phyloP scores from a whole-genome alignment of 1,140 invertebrate species.

The Drosophila persimilis region DNA sequence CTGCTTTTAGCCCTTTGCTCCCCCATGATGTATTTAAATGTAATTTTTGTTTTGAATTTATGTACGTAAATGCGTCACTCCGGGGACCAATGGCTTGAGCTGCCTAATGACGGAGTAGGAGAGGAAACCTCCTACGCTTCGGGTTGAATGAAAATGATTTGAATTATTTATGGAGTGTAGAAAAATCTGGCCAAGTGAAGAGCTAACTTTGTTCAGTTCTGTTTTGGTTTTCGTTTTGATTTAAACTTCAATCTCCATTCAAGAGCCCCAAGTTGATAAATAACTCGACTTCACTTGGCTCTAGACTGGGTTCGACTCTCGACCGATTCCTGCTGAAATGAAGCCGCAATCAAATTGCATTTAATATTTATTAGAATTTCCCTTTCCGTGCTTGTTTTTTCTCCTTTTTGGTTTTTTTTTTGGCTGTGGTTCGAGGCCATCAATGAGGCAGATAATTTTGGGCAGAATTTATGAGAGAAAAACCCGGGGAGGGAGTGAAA shows the following conservation, averaged over 20 bases:
- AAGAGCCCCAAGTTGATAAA: conserved; percentile 40
- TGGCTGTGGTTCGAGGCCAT: conserved; percentile 20
- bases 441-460: conserved; percentile 33
- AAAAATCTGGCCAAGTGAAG: conserved; percentile 25
- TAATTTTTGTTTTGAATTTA: conserved; percentile 27
- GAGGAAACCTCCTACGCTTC: conserved; percentile 18
- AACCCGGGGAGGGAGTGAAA: not conserved
- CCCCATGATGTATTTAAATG: conserved; percentile 6
- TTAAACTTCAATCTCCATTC: conserved; percentile 43
- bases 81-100: conserved; percentile 5
- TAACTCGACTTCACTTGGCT: conserved; percentile 27
- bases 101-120: conserved; percentile 15
- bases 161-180: conserved; percentile 67
- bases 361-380: conserved; percentile 70
- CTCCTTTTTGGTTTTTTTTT: not conserved
- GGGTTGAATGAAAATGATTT: conserved; percentile 57
- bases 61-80: conserved; percentile 16
- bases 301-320: not conserved
- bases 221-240: conserved; percentile 19
- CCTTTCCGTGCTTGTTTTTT: conserved; percentile 9
- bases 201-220: conserved; percentile 51
- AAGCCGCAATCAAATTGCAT: conserved; percentile 76
- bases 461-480: not conserved
- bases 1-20: not conserved
- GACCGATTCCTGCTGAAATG: conserved; percentile 29